Evolutionary conservation across 1,140 invertebrate genomes (phyloP), one percentile per base, ranked within the genome.

Genomic region (Drosophila ironensis): DNA sequence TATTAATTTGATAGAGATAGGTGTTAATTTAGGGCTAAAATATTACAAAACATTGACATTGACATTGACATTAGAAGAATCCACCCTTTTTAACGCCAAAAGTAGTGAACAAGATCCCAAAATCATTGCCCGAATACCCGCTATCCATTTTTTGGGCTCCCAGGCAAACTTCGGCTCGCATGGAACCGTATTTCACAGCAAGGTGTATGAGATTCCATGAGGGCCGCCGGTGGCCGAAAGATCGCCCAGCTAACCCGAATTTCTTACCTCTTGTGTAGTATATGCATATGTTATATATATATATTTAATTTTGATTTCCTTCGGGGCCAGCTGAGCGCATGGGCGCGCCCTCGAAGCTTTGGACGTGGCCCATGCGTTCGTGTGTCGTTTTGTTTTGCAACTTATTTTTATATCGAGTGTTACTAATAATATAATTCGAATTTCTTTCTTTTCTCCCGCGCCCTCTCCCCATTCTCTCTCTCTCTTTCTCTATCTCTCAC

Each of bases 291-390:
- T n/a, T n/a, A 48, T 71, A 56, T 78, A 70, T 81, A 75, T 67
- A 66, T 76, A 72, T 84, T 82, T 66, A 72, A 72, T 84, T 84
- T 74, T 81, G 69, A 76, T 82, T 84, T 69, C 69, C 77, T 77
- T 60, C 66, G 73, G 72, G 68, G 41, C 52, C 47, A 92, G 60
- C 73, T 70, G 92, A 92, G 61, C 93, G 92, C 71, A 91, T 92
- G 67, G 89, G 91, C 37, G 92, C 92, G 72, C 90, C 91, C 45
- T 92, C 38, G 30, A 57, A 77, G 92, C 74, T 91, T 91, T 17
- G 95, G 86, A 91, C 94, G 66, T 93, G 93, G 59, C 96, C 96
- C 74, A 72, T 86, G 84, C 96, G 97, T 88, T 92, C 93, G 5
- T 96, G 96, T 94, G 92, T 48, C 89, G 93, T 93, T 42, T n/a